Evolutionary conservation across 64 coral and sea anemone species (phyloP).

Genomic region (Hydrozoanthus tunicans): DNA sequence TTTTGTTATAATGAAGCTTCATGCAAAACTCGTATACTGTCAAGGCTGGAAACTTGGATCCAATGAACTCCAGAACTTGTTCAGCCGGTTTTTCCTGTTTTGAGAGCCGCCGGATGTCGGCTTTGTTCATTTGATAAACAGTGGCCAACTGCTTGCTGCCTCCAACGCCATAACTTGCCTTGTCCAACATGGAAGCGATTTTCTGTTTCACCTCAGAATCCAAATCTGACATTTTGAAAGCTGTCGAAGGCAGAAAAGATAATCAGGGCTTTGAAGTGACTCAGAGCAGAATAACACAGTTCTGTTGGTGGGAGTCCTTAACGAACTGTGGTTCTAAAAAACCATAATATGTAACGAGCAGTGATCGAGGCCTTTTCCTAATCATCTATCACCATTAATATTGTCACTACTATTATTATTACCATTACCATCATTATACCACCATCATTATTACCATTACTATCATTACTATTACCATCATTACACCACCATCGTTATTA

Average conservation of each 20-base stretch:
- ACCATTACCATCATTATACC: no score
- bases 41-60: slow-evolving; percentile 20
- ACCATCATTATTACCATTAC: no score
- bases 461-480: no score
- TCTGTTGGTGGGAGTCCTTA: no score
- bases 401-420: no score
- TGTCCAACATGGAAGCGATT: slow-evolving; percentile 5
- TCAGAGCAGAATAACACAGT: background rate
- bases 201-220: slow-evolving; percentile 3
- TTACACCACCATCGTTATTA: no score
- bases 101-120: slow-evolving; percentile 1
- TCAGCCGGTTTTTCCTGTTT: slow-evolving; percentile 18
- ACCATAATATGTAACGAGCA: no score
- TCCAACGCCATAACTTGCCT: slow-evolving; percentile 21
- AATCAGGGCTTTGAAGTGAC: background rate
- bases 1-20: slow-evolving; percentile 13
- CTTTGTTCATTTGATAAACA: slow-evolving; percentile 28
- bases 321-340: no score
- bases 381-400: no score
- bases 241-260: background rate
- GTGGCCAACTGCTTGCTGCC: slow-evolving; percentile 5
- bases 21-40: slow-evolving; percentile 39
- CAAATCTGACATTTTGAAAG: slow-evolving; percentile 35
- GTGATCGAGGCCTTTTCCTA: no score
- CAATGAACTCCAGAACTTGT: slow-evolving; percentile 19